Conservation (phyloP, 2,797 vertebrate genomes). For the Spinus olivaceus region DNA sequence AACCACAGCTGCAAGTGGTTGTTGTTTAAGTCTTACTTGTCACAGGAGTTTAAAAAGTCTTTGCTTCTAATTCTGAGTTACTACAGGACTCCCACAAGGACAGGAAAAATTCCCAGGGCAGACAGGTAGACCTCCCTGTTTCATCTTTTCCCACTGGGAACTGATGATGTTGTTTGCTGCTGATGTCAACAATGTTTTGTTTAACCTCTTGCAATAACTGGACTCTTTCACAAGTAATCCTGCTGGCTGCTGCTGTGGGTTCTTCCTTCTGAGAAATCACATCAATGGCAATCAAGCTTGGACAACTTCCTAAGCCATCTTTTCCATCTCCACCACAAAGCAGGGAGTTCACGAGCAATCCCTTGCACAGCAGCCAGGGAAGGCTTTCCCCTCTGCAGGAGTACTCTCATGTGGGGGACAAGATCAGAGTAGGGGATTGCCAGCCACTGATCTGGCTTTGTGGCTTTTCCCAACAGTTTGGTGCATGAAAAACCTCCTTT, state of each 20-base stretch:
- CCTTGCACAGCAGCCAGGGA: background rate
- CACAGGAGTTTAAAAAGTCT: background rate
- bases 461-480: background rate
- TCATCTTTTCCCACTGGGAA: background rate
- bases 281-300: background rate
- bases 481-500: background rate
- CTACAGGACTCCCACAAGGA: background rate
- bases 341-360: background rate
- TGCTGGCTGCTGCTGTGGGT: background rate
- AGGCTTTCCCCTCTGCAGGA: background rate
- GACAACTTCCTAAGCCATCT: background rate
- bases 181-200: background rate
- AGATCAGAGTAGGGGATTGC: background rate
- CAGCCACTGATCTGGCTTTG: background rate
- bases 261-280: background rate
- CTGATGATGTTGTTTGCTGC: background rate
- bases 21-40: background rate
- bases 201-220: background rate
- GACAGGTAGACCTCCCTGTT: background rate
- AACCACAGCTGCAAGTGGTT: background rate
- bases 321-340: background rate
- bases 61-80: background rate
- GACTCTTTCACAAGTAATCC: background rate
- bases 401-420: accelerated
- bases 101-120: background rate